A percentile compares a stretch with the other conserved stretches of the same genome.
Conservation (phyloP, 2,888 invertebrate species). For the Chymomyza procnemis region DNA sequence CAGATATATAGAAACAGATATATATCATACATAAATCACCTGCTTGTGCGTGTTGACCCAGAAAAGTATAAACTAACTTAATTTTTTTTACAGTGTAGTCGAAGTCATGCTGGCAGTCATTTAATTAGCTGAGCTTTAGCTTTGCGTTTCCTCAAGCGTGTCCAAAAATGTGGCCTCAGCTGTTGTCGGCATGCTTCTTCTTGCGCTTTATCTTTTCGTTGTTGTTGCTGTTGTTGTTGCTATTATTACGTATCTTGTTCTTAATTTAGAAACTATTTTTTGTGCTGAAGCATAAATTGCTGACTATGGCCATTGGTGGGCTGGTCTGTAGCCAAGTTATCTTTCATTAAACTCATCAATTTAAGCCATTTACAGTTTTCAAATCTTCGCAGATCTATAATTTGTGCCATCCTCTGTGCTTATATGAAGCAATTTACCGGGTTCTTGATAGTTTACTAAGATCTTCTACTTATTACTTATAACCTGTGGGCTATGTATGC, state of each 20-base stretch:
- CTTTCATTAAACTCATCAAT: constrained; percentile 54
- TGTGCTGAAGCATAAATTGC: constrained; percentile 16
- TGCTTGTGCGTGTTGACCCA: constrained; percentile 59
- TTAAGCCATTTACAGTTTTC: constrained; percentile 60
- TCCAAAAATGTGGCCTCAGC: constrained; percentile 39
- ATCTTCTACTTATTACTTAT: no score
- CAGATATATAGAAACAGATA: not conserved
- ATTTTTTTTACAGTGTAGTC: constrained; percentile 28
- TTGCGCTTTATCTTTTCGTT: not conserved
- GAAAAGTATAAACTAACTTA: constrained; percentile 36
- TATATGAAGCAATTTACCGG: no score
- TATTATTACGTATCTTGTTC: constrained; percentile 18
- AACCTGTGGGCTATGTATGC: no score
- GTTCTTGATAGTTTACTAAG: no score
- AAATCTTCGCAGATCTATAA: not conserved
- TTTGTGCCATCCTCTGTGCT: not conserved
- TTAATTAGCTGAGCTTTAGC: constrained; percentile 50
- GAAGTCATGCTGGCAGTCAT: constrained; percentile 30
- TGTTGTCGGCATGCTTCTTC: constrained; percentile 17
- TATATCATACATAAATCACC: constrained; percentile 56
- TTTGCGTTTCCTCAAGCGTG: constrained; percentile 56
- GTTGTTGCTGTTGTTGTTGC: constrained; percentile 21
- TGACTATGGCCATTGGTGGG: constrained; percentile 16
- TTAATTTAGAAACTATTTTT: constrained; percentile 1
- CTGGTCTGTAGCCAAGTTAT: constrained; percentile 24